phyloP scores from a whole-genome alignment of 2,113 vertebrate species.

The Varanus komodoensis region DNA sequence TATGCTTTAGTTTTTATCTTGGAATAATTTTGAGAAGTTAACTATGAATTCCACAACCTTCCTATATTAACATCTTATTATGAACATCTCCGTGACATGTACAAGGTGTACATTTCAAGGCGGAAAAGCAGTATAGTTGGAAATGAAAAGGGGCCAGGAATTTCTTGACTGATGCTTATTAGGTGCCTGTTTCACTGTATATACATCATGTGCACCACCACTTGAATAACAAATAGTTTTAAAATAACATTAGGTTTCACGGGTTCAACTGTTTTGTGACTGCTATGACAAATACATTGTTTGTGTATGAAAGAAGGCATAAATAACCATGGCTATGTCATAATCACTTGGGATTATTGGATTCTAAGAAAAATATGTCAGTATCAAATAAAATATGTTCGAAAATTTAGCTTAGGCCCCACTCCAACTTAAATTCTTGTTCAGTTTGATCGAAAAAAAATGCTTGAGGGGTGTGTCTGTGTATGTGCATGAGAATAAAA shows the following conservation, averaged over 20 bases:
- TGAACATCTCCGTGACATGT: conserved; percentile 43
- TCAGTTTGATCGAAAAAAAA: neutral
- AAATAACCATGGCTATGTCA: neutral
- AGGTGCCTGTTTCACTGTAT: conserved; percentile 53
- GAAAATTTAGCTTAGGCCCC: neutral
- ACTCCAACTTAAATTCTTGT: neutral
- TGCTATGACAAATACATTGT: conserved; percentile 43
- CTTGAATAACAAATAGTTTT: conserved; percentile 48
- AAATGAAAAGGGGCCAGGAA: conserved; percentile 16
- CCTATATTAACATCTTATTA: conserved; percentile 32
- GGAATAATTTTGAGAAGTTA: conserved; percentile 34
- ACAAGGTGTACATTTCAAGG: conserved; percentile 42
- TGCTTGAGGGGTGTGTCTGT: neutral
- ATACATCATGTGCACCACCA: conserved; percentile 17
- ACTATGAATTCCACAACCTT: conserved; percentile 31
- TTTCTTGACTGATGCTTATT: conserved; percentile 48
- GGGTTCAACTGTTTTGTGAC: conserved; percentile 23
- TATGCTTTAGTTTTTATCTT: conserved; percentile 39
- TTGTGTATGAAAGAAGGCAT: conserved; percentile 8
- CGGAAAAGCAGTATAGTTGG: conserved; percentile 39
- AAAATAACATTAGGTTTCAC: conserved; percentile 36
- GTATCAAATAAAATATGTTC: neutral
- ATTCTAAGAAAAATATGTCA: neutral
- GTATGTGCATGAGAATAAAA: neutral
- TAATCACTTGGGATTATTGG: neutral